A percentile compares a stretch with the other conserved stretches of the same genome.
phyloP scores from a whole-genome alignment of 2,113 vertebrate genomes.

The Cranoglanis bouderius region DNA sequence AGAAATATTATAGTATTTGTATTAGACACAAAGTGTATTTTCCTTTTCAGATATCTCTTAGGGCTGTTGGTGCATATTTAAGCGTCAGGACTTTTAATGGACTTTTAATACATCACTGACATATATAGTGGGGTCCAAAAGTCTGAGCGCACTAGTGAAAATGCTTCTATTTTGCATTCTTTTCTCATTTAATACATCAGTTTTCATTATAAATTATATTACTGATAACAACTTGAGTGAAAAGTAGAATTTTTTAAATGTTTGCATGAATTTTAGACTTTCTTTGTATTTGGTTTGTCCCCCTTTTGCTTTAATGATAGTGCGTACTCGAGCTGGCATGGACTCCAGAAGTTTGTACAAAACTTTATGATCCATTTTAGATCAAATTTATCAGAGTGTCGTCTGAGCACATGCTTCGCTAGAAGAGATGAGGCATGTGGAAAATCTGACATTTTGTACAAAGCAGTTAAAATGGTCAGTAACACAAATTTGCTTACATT shows the following conservation, averaged over 20 bases:
- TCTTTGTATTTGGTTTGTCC: too few relatives aligned
- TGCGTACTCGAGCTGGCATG: not conserved
- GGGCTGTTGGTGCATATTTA: not conserved
- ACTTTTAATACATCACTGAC: not conserved
- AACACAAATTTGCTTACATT: not conserved
- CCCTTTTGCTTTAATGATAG: not conserved
- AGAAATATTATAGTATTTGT: not conserved
- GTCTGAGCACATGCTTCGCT: not conserved
- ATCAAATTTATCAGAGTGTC: not conserved
- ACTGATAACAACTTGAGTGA: not conserved
- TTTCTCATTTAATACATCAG: not conserved
- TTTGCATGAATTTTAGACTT: too few relatives aligned
- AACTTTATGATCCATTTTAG: not conserved
- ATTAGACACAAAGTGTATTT: not conserved
- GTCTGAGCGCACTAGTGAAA: not conserved
- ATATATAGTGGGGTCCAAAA: not conserved
- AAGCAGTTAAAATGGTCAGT: not conserved
- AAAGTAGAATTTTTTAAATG: not conserved
- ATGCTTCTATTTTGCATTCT: not conserved
- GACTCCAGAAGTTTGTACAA: not conserved
- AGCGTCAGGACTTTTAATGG: not conserved
- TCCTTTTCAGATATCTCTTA: not conserved
- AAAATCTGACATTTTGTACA: not conserved
- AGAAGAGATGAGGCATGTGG: not conserved
- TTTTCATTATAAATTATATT: not conserved